These are phyloP conservation scores for Alectura lathami DNA, from an alignment of 2,113 vertebrate genomes.

Conservation along the genomic window DNA sequence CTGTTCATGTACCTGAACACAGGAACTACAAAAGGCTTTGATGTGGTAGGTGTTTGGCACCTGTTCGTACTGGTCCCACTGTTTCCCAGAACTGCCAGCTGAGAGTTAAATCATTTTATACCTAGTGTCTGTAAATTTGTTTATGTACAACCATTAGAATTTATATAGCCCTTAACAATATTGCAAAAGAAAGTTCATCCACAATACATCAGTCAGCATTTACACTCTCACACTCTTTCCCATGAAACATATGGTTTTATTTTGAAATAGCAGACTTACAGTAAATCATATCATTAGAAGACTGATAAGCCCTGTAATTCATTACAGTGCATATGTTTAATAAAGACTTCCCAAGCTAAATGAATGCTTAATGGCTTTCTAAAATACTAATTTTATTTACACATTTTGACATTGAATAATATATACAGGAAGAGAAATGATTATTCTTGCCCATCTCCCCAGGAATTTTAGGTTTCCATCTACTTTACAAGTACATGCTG, in stretches of 20 bases:
- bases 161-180: background rate
- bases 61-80: background rate
- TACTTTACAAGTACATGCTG: background rate
- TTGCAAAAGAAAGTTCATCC: slow-evolving; percentile 1
- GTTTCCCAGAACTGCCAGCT: background rate
- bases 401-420: background rate
- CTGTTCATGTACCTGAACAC: background rate
- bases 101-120: background rate
- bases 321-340: background rate
- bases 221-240: slow-evolving; percentile 25
- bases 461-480: background rate
- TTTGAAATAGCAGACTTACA: slow-evolving; percentile 36
- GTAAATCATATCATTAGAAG: slow-evolving; percentile 31
- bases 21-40: background rate
- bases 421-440: background rate
- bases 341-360: slow-evolving; percentile 4
- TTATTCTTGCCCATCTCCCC: background rate
- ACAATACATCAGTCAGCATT: slow-evolving; percentile 25
- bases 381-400: background rate
- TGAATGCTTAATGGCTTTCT: background rate
- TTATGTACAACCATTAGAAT: background rate
- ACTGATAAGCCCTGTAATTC: slow-evolving; percentile 41
- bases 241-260: slow-evolving; percentile 53
- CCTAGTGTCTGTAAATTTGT: background rate
- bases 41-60: background rate